Conservation (phyloP, 2,797 vertebrate genomes). For the Darevskia nairensis region DNA sequence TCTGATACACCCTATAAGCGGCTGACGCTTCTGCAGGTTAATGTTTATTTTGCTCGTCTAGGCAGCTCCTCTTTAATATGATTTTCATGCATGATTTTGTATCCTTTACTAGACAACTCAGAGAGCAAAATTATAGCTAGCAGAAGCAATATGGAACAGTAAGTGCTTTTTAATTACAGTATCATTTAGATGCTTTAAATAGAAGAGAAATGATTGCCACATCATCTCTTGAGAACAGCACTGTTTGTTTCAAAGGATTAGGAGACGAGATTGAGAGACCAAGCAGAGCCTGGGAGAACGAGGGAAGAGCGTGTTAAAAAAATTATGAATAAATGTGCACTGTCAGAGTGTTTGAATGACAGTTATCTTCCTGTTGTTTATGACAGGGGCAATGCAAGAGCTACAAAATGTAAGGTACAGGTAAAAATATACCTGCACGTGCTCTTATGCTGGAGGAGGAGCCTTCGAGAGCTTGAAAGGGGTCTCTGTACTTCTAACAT, state of each 20-base stretch:
- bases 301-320: background rate
- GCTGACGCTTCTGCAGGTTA: constrained; percentile 3
- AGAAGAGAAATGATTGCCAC: constrained; percentile 11
- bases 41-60: background rate
- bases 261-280: background rate
- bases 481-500: background rate
- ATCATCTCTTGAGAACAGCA: background rate
- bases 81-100: constrained; percentile 32
- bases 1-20: background rate
- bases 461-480: background rate
- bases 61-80: constrained; percentile 13
- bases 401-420: background rate
- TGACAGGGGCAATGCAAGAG: background rate
- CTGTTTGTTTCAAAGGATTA: constrained; percentile 7
- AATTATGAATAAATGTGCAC: background rate
- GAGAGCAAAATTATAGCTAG: constrained; percentile 37
- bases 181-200: constrained; percentile 36
- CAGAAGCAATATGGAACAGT: constrained; percentile 45
- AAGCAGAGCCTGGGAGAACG: background rate
- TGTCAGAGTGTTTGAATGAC: background rate
- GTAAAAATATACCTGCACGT: background rate
- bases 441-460: background rate
- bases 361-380: background rate
- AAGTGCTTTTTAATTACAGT: constrained; percentile 29
- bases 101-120: constrained; percentile 24